Percentiles rank a stretch among this genome's conserved stretches.
These are phyloP conservation scores for Puma concolor DNA, from an alignment of 2,113 vertebrate genomes.

Conservation along the genomic window DNA sequence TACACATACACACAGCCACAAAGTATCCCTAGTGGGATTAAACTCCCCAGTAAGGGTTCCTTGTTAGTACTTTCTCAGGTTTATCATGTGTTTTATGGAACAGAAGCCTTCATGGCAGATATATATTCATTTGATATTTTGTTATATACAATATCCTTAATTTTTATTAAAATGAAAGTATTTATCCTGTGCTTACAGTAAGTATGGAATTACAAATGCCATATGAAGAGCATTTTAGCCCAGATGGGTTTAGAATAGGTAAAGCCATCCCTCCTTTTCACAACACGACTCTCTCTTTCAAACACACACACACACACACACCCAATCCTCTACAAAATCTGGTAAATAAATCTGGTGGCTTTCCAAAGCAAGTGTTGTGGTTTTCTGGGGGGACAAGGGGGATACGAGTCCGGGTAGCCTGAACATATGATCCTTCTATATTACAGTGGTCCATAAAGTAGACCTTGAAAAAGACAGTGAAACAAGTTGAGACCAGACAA, in stretches of 20 bases:
- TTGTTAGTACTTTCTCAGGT: background rate
- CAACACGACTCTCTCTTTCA: background rate
- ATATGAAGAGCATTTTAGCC: background rate
- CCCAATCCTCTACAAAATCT: background rate
- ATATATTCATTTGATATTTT: background rate
- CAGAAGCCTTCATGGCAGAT: background rate
- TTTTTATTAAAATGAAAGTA: conserved; percentile 25
- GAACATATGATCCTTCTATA: background rate
- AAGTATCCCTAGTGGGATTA: background rate
- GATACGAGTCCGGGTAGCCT: background rate
- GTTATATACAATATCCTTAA: background rate
- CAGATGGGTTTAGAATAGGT: background rate
- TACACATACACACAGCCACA: background rate
- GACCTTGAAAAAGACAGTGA: background rate
- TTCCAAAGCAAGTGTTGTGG: background rate
- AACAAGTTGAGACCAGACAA: background rate
- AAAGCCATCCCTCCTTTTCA: background rate
- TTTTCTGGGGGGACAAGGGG: rapidly evolving
- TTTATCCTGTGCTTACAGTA: background rate
- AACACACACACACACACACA: background rate
- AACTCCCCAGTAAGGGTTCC: background rate
- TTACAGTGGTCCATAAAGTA: background rate
- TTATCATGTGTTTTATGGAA: background rate
- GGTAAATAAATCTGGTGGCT: background rate
- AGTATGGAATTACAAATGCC: background rate